These are phyloP conservation scores for Agrotis puta DNA, from an alignment of 2,888 invertebrate genomes.

Conservation along the genomic window DNA sequence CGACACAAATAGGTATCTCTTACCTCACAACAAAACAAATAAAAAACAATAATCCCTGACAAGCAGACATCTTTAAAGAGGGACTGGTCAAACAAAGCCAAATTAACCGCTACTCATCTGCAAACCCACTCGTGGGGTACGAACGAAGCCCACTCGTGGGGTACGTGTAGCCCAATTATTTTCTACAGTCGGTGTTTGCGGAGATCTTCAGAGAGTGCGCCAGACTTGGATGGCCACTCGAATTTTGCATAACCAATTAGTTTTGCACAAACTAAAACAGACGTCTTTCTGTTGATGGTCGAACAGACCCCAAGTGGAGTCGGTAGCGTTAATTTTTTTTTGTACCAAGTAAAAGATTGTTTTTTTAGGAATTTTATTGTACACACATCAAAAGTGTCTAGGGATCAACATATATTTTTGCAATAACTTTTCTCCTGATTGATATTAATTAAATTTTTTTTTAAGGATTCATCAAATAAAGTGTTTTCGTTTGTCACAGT, in stretches of 20 bases:
- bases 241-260: conserved; percentile 90
- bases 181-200: conserved; percentile 79
- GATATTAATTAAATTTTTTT: no score
- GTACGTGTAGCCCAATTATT: conserved; percentile 80
- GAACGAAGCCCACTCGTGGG: conserved; percentile 68
- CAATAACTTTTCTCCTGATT: no score
- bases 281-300: conserved; percentile 69
- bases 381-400: no score
- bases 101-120: conserved; percentile 64
- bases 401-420: no score
- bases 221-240: conserved; percentile 88
- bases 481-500: no score
- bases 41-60: conserved; percentile 33
- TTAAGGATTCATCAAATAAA: no score
- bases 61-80: conserved; percentile 29
- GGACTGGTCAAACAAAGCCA: conserved; percentile 62
- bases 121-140: conserved; percentile 68
- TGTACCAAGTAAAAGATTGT: no score
- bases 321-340: conserved; percentile 34
- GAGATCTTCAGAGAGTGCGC: conserved; percentile 82
- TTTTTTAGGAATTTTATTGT: no score
- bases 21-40: conserved; percentile 21
- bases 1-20: neutral
- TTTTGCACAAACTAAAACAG: conserved; percentile 85
- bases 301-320: conserved; percentile 48